Evolutionary conservation across 2,113 vertebrate species (phyloP).

Genomic region (Pterocles orientalis): DNA sequence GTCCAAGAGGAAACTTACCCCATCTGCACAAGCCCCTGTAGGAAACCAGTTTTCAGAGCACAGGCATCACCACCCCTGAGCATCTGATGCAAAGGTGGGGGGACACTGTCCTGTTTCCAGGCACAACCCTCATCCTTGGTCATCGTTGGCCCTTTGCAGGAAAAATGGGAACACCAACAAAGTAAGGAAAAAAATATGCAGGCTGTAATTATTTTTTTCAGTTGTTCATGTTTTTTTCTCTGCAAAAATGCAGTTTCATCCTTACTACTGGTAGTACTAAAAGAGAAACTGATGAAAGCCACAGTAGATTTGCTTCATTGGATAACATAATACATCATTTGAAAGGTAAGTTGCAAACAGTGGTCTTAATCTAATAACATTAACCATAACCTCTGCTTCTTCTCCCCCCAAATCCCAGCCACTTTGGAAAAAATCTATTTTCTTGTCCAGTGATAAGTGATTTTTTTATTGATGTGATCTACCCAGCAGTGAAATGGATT

Average conservation of each 20-base stretch:
- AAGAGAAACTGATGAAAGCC: constrained; percentile 49
- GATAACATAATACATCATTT: constrained; percentile 28
- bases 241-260: background rate
- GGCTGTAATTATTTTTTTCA: background rate
- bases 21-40: background rate
- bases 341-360: constrained; percentile 57
- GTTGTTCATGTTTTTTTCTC: background rate
- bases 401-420: background rate
- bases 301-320: constrained; percentile 30
- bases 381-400: constrained; percentile 52
- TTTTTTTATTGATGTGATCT: constrained; percentile 18
- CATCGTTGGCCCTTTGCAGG: background rate
- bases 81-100: background rate
- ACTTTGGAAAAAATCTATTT: constrained; percentile 14
- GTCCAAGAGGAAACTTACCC: background rate
- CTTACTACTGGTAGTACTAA: background rate
- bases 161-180: background rate
- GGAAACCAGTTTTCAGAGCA: background rate
- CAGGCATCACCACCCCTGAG: background rate
- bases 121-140: background rate
- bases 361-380: constrained; percentile 40
- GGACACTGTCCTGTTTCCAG: background rate
- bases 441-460: constrained; percentile 39
- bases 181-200: background rate
- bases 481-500: constrained; percentile 41